These are phyloP conservation scores for Drosophila nigricruria DNA, from an alignment of 2,888 invertebrate genomes.

Conservation along the genomic window DNA sequence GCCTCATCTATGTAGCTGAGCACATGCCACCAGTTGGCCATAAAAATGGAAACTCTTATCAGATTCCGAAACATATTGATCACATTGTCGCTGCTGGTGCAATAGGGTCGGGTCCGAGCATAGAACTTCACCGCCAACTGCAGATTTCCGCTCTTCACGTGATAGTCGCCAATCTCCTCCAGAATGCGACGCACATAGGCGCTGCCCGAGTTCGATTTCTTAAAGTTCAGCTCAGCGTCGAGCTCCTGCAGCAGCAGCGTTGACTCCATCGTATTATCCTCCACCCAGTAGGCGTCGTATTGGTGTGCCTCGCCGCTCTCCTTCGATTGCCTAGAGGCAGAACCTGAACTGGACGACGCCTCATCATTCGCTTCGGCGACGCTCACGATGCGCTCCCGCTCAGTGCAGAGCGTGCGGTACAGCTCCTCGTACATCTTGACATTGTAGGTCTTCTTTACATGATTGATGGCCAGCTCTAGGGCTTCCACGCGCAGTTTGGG, in stretches of 20 bases:
- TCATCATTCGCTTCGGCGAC: neutral
- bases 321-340: neutral
- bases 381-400: conserved; percentile 23
- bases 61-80: conserved; percentile 65
- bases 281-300: conserved; percentile 65
- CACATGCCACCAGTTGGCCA: conserved; percentile 74
- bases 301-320: conserved; percentile 2
- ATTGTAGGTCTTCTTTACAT: conserved; percentile 67
- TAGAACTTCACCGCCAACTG: conserved; percentile 65
- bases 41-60: conserved; percentile 68
- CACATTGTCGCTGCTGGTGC: conserved; percentile 67
- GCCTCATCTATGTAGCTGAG: conserved; percentile 69
- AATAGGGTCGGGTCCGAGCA: conserved; percentile 61
- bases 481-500: conserved; percentile 60
- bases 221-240: conserved; percentile 66
- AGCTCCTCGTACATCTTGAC: conserved; percentile 63
- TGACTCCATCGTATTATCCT: conserved; percentile 66
- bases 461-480: conserved; percentile 56
- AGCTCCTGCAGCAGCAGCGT: conserved; percentile 64
- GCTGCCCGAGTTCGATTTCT: conserved; percentile 67
- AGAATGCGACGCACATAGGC: conserved; percentile 61
- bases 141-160: conserved; percentile 67
- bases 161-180: conserved; percentile 71
- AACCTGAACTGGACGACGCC: conserved; percentile 21
- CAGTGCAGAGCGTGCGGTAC: conserved; percentile 41